These are phyloP conservation scores for Brachynemurus nebulosus DNA, from an alignment of 2,888 invertebrate species.

Conservation along the genomic window DNA sequence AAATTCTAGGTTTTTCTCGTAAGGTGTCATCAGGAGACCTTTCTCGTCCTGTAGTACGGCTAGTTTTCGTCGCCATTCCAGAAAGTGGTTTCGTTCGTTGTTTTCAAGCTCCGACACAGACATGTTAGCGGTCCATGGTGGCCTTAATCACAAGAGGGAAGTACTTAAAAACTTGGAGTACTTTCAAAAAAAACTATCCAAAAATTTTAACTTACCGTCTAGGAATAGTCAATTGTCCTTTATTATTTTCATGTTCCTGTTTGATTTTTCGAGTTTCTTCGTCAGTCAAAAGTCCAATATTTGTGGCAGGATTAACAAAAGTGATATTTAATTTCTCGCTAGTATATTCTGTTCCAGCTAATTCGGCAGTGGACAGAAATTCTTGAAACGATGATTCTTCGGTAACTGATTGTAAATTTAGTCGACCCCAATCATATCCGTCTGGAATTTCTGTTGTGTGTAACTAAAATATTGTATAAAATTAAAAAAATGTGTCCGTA, in stretches of 20 bases:
- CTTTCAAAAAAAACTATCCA: not conserved
- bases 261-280: conserved; percentile 40
- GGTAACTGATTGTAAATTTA: conserved; percentile 85
- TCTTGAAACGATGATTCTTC: conserved; percentile 95
- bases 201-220: conserved; percentile 40
- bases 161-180: not conserved
- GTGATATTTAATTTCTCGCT: conserved; percentile 79
- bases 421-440: conserved; percentile 80
- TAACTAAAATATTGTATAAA: conserved; percentile 35
- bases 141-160: conserved; percentile 45
- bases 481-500: not conserved
- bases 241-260: conserved; percentile 42
- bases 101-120: conserved; percentile 65
- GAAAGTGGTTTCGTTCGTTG: conserved; percentile 69
- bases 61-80: conserved; percentile 80
- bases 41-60: conserved; percentile 66
- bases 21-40: conserved; percentile 80
- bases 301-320: conserved; percentile 49
- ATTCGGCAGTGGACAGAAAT: conserved; percentile 85
- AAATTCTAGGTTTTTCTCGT: conserved; percentile 93
- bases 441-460: conserved; percentile 82
- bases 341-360: conserved; percentile 89
- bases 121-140: conserved; percentile 62
- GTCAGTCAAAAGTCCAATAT: conserved; percentile 43
- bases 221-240: conserved; percentile 61